Evolutionary conservation across 1,140 invertebrate genomes (phyloP).

Genomic region (Penaeus japonicus): DNA sequence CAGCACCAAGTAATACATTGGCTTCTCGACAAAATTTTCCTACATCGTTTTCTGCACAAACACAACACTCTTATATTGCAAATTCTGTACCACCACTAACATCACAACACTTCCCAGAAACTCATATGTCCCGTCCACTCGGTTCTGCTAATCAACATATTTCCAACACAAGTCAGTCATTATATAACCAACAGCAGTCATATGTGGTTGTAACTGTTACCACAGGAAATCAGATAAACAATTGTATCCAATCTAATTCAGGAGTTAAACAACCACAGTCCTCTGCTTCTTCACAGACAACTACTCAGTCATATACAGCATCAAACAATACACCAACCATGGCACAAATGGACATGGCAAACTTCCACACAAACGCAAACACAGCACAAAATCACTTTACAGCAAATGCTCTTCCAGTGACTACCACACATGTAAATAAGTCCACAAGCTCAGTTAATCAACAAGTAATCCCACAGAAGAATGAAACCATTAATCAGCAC

Average conservation of each 20-base stretch:
- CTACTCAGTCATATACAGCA: too few species aligned
- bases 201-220: too few species aligned
- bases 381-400: too few species aligned
- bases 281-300: too few species aligned
- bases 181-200: too few species aligned
- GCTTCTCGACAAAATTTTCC: slow-evolving; percentile 25
- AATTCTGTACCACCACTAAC: slow-evolving; percentile 15
- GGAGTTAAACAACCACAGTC: neutral
- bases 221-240: too few species aligned
- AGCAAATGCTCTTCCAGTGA: too few species aligned
- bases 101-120: slow-evolving; percentile 25
- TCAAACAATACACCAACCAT: too few species aligned
- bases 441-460: too few species aligned
- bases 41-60: neutral
- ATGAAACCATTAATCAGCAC: neutral
- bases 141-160: neutral
- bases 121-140: slow-evolving; percentile 6
- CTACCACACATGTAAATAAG: too few species aligned
- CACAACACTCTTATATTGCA: slow-evolving; percentile 11
- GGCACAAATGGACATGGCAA: too few species aligned
- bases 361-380: too few species aligned
- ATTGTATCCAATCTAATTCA: neutral
- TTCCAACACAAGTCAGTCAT: neutral
- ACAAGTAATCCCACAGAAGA: neutral
- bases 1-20: slow-evolving; percentile 15